A percentile compares a stretch with the other conserved stretches of the same genome.
Evolutionary conservation across 2,113 vertebrate species (phyloP).

Genomic region (Hemichromis elongatus): DNA sequence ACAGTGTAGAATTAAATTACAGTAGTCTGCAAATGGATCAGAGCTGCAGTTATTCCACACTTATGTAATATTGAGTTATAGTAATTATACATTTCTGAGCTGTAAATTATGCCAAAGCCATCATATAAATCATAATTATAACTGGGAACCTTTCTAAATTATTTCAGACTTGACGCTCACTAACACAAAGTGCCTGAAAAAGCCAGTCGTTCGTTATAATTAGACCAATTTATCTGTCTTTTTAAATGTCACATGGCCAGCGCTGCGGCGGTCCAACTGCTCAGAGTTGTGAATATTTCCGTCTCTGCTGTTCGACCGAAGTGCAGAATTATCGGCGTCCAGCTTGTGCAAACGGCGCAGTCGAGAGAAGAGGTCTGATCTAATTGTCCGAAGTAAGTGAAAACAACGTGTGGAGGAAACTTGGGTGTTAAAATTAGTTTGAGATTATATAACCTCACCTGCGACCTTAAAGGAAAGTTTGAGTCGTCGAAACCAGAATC

Average conservation of each 20-base stretch:
- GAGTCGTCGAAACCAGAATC: background rate
- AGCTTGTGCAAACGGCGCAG: background rate
- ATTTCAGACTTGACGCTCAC: background rate
- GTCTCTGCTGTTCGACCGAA: background rate
- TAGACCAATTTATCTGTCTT: background rate
- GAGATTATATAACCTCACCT: background rate
- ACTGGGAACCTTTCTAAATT: background rate
- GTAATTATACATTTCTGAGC: background rate
- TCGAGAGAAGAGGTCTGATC: background rate
- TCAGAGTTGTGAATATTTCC: background rate
- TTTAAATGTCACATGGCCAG: background rate
- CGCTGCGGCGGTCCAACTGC: background rate
- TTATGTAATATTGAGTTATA: background rate
- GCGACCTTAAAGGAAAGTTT: background rate
- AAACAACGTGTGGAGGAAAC: background rate
- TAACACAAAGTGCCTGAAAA: background rate
- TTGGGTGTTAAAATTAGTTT: background rate
- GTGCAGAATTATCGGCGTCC: background rate
- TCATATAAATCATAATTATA: background rate
- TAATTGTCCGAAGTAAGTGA: background rate
- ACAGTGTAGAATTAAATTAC: background rate
- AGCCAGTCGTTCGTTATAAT: background rate
- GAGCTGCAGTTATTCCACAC: background rate
- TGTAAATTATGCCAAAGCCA: background rate
- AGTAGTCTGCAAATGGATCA: background rate